Evolutionary conservation across 1,140 invertebrate species (phyloP), one percentile per base, ranked within the genome.

Genomic region (Dreissena polymorpha): DNA sequence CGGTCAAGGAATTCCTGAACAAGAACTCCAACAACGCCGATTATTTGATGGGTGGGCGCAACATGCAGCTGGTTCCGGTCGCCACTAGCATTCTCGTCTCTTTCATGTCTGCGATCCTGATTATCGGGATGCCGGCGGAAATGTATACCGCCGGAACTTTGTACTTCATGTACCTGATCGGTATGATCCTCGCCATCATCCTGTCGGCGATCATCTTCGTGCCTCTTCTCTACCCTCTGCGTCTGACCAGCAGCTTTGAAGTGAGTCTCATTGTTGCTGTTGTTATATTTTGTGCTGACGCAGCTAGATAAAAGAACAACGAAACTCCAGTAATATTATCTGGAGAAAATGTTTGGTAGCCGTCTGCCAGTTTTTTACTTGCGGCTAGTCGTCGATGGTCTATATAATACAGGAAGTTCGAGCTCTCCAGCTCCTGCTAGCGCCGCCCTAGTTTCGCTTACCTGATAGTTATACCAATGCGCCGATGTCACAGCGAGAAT

Each of bases 1-100:
- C 95, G 75, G 96, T 97, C 86, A 96, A 95, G 25, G 97, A 65
- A 16, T 25, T 7, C 3, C 50, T 23, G 55, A 6, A 95, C 23
- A 96, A 96, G 0, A 96, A 95, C 90, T 97, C 98, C 91, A 96
- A 96, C 93, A 95, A 95, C 50, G 94, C 95, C 83, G 96, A 97
- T 87, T 97, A 97, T 89, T 92, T 97, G 10, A 92, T 97, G 29
- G 96, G 96, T 0, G 96, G 96, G 87, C 94, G 95, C 83, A 96
- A 95, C 55, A 96, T 97, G 96, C 77, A 94, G 5, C 94, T 97
- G 72, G 94, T 93, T 16, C 92, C 92, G 0, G 89, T 93, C 8
- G 89, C 92, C 18, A 88, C 93, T 23, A 92, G 90, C 18, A 92
- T 93, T 64, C 89, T 92, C 57, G 92, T 92, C 13, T 92, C 92